Base-by-base conservation (phyloP, 30 jellyfish, hydroid and myxozoan species). In the Pelagia noctiluca region DNA sequence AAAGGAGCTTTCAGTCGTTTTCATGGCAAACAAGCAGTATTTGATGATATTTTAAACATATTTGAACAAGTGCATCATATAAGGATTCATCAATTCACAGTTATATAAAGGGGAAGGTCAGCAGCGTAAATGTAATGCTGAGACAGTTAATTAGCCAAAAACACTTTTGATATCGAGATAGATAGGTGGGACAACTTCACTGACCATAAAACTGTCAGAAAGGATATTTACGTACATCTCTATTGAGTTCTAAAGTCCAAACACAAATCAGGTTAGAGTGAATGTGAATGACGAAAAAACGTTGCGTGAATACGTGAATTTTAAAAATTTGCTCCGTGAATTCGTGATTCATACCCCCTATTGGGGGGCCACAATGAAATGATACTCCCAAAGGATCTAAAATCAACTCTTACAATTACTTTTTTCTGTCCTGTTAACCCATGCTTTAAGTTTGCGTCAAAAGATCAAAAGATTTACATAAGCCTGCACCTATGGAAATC, bases 281-380 rank as follows among this genome's bases (percentile, higher is more conserved):
- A n/a, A 64, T 3, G 52, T 31, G 34, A 35, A 64, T 64, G 54
- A 31, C 54, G 78, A 64, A 64, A 64, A 64, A 64, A 64, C 54
- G 30, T 64, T 64, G 78, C n/a, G n/a, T n/a, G n/a, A n/a, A n/a
- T n/a, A n/a, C n/a, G n/a, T n/a, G n/a, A n/a, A n/a, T n/a, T n/a
- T n/a, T n/a, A n/a, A n/a, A n/a, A n/a, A n/a, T n/a, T n/a, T n/a
- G n/a, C n/a, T n/a, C n/a, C n/a, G n/a, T n/a, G n/a, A n/a, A n/a
- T n/a, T n/a, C n/a, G n/a, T n/a, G n/a, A n/a, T n/a, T n/a, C n/a
- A n/a, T n/a, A n/a, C n/a, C n/a, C n/a, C n/a, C n/a, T n/a, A n/a
- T n/a, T n/a, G n/a, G n/a, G n/a, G n/a, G n/a, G n/a, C n/a, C n/a
- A n/a, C n/a, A n/a, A n/a, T n/a, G n/a, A n/a, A n/a, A n/a, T n/a